Evolutionary conservation across 2,888 invertebrate species (phyloP).

Genomic region (Apamea epomidion): DNA sequence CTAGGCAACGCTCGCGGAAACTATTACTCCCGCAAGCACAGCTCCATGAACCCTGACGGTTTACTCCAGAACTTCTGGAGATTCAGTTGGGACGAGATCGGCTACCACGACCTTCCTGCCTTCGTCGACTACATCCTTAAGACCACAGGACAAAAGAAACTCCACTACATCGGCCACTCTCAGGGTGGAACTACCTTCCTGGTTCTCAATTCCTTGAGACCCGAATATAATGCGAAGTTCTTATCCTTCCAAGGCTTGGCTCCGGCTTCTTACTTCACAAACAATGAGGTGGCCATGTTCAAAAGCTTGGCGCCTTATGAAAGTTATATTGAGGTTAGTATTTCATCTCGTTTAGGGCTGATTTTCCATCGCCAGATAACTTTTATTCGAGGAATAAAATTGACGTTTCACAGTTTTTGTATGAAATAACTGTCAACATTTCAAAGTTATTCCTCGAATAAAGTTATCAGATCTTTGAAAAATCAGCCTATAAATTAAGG

Average conservation of each 20-base stretch:
- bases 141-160: constrained; percentile 70
- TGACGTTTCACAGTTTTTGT: too few species aligned
- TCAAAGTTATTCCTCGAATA: too few species aligned
- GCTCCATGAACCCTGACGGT: constrained; percentile 70
- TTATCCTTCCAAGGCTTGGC: constrained; percentile 82
- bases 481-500: too few species aligned
- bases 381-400: too few species aligned
- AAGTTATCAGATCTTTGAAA: too few species aligned
- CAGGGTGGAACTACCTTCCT: constrained; percentile 83
- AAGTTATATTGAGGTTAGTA: constrained; percentile 74
- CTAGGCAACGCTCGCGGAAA: constrained; percentile 94
- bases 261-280: constrained; percentile 78
- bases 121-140: constrained; percentile 74
- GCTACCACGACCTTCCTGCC: constrained; percentile 77
- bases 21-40: constrained; percentile 87
- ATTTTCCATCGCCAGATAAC: too few species aligned
- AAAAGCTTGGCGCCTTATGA: constrained; percentile 69
- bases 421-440: too few species aligned
- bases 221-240: constrained; percentile 80
- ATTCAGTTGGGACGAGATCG: constrained; percentile 83
- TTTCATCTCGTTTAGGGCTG: background rate
- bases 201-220: constrained; percentile 79
- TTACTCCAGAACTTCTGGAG: constrained; percentile 75
- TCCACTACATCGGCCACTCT: constrained; percentile 84
- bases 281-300: constrained; percentile 71